Conservation (phyloP, 1,140 invertebrate genomes). For the Prorops nasuta region DNA sequence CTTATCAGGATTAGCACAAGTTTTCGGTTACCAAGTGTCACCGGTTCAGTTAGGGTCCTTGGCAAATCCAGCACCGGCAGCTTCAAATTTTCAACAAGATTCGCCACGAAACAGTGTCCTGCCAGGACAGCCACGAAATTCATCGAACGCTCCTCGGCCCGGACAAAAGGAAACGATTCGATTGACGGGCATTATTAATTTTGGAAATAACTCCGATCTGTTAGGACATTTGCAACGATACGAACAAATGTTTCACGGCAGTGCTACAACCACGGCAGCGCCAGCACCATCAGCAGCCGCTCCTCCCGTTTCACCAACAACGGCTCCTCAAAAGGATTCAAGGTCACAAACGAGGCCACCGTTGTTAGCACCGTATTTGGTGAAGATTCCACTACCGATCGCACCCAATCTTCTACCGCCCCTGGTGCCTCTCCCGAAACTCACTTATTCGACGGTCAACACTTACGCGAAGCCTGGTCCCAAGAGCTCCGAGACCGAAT, state of each 20-base stretch:
- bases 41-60: conserved; percentile 42
- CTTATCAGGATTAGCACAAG: conserved; percentile 43
- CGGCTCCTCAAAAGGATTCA: conserved; percentile 10
- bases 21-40: conserved; percentile 42
- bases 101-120: conserved; percentile 1
- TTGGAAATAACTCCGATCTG: conserved; percentile 46
- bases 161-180: conserved; percentile 39
- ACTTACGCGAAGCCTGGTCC: too few species aligned
- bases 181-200: conserved; percentile 51
- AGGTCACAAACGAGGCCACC: conserved; percentile 5
- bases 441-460: too few species aligned
- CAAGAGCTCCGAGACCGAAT: too few species aligned
- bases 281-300: background rate
- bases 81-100: too few species aligned
- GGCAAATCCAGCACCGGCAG: conserved; percentile 26
- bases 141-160: conserved; percentile 3
- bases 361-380: conserved; percentile 18
- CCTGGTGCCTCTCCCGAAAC: conserved; percentile 15
- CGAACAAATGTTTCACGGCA: conserved; percentile 44
- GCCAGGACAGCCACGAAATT: background rate
- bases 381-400: conserved; percentile 30
- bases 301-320: background rate
- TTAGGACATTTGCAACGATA: conserved; percentile 45
- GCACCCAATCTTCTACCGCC: conserved; percentile 28
- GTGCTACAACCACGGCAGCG: conserved; percentile 6